Percentiles rank a stretch among this genome's conserved stretches.
phyloP scores from a whole-genome alignment of 2,113 vertebrate genomes.

The Petrocephalus microphthalmus region DNA sequence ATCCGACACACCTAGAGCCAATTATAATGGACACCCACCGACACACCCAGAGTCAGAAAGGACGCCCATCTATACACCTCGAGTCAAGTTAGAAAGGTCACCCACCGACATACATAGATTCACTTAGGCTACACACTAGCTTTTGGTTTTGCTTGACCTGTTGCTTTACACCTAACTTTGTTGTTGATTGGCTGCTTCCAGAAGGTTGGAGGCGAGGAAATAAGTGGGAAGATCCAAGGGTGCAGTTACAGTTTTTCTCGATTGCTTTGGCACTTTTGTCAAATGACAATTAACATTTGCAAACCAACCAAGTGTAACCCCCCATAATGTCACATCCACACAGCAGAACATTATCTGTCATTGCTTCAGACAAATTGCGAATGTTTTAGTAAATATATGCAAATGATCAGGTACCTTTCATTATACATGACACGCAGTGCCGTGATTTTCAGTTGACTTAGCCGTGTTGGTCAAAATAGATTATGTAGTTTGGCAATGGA shows the following conservation, averaged over 20 bases:
- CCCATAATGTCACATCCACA: background rate
- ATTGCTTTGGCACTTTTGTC: background rate
- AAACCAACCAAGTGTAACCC: background rate
- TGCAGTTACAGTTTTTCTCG: background rate
- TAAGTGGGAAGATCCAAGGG: background rate
- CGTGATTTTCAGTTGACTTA: background rate
- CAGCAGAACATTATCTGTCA: background rate
- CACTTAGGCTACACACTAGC: background rate
- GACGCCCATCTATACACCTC: background rate
- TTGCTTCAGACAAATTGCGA: background rate
- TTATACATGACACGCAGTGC: background rate
- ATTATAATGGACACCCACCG: background rate
- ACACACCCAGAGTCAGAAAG: background rate
- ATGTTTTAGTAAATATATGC: background rate
- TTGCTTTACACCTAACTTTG: background rate
- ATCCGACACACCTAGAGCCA: background rate
- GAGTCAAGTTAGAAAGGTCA: background rate
- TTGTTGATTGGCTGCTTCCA: background rate
- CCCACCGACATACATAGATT: background rate
- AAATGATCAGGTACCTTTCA: background rate
- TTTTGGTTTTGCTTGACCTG: background rate
- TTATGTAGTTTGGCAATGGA: background rate
- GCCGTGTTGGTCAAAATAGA: background rate
- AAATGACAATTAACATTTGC: background rate
- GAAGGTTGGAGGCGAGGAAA: background rate